Conservation (phyloP, 2,888 invertebrate genomes). For the Diarsia mendica region DNA sequence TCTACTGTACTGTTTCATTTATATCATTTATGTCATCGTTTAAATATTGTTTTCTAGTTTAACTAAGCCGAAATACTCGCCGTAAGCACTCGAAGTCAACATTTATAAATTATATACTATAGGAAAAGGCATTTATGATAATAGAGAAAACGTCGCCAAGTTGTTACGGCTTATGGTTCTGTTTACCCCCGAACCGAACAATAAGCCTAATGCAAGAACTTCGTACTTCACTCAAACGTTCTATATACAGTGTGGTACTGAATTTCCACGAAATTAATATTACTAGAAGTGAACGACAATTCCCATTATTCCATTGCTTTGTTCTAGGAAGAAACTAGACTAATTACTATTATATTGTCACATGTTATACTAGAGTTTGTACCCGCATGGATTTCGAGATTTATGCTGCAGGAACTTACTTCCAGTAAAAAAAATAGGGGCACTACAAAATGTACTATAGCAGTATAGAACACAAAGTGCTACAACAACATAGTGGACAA, state of each 20-base stretch:
- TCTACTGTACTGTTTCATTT: not conserved
- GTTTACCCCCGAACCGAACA: constrained; percentile 42
- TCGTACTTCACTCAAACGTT: constrained; percentile 16
- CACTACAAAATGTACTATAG: too few species aligned
- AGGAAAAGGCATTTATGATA: constrained; percentile 4
- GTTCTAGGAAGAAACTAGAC: not conserved
- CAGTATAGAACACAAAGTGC: too few species aligned
- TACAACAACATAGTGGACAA: too few species aligned
- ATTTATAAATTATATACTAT: not conserved
- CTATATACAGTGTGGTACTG: constrained; percentile 1
- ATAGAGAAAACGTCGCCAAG: constrained; percentile 22
- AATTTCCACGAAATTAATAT: not conserved
- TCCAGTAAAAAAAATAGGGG: not conserved
- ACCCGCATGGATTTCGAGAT: not conserved
- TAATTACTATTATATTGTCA: not conserved
- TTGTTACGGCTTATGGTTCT: constrained; percentile 33
- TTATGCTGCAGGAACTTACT: not conserved
- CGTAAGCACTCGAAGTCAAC: not conserved
- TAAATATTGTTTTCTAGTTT: too few species aligned
- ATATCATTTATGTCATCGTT: too few species aligned
- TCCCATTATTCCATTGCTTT: not conserved
- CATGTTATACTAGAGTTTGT: not conserved
- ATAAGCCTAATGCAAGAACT: constrained; percentile 40
- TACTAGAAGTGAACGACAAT: not conserved
- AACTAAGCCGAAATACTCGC: not conserved